Evolutionary conservation across 2,888 invertebrate species (phyloP), one percentile per base, ranked within the genome.

Genomic region (Caenorhabditis panamensis): DNA sequence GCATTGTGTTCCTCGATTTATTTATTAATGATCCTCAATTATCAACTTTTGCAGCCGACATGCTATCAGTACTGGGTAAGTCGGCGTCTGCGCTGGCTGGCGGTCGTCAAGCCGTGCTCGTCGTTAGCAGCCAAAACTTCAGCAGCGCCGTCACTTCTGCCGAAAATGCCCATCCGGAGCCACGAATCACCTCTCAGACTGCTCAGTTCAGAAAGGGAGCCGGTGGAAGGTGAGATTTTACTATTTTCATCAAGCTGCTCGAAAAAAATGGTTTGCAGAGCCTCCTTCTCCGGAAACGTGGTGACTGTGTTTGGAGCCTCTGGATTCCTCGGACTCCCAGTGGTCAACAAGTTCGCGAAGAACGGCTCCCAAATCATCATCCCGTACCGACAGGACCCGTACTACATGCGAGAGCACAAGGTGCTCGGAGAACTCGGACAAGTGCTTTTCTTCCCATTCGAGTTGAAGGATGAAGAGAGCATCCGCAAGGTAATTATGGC

Each of bases 201-300:
- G 78, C 85, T 22, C 76, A 82, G 59, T 85, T 85, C 62, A 69
- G 81, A 44, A 85, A 83, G 56, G 85, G 83, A 80, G 79, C 79
- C 37, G 83, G 82, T 62, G 83, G 82, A 79, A 79, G 82, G 82
- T 84, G 26, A 37, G 9, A 3, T 20, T n/a, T n/a, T n/a, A n/a
- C n/a, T n/a, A n/a, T n/a, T n/a, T n/a, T n/a, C n/a, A n/a, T n/a
- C n/a, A n/a, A n/a, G n/a, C n/a, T n/a, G n/a, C n/a, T n/a, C n/a
- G n/a, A n/a, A n/a, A n/a, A n/a, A n/a, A 0, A 16, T n/a, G 31
- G 4, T 31, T 79, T 77, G 97, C 20, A 94, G 99, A 41, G 95
- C 95, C 86, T 97, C 97, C 90, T 99, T 98, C 92, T 98, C 95
- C 92, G 99, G 99, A 0, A 93, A 95, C 69, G 96, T 98, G 1